Conservation (phyloP, 2,113 vertebrate species). For the Chaenogobius annularis region DNA sequence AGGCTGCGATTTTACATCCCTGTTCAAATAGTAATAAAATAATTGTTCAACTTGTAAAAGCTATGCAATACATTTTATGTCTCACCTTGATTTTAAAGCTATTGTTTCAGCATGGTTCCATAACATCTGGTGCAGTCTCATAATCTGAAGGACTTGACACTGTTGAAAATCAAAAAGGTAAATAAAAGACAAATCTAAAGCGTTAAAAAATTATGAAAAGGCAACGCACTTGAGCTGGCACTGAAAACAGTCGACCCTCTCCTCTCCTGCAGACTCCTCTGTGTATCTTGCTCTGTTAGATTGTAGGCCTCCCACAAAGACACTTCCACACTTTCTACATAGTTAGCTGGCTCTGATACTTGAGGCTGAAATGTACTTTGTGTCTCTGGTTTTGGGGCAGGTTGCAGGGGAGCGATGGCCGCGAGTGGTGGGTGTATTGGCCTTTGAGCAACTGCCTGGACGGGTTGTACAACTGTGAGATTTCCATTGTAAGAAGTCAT, state of each 20-base stretch:
- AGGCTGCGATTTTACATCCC: conserved; percentile 73
- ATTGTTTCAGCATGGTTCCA: conserved; percentile 76
- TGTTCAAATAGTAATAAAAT: conserved; percentile 44
- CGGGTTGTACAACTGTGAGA: conserved; percentile 71
- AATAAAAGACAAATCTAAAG: background rate
- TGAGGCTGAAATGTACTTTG: background rate
- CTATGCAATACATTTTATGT: conserved; percentile 26
- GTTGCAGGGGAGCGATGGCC: conserved; percentile 62
- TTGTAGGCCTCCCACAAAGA: conserved; percentile 72
- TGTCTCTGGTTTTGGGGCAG: conserved; percentile 31
- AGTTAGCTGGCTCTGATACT: conserved; percentile 55
- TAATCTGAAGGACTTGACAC: conserved; percentile 86
- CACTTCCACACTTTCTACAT: conserved; percentile 62
- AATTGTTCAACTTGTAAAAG: background rate
- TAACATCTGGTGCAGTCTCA: conserved; percentile 84
- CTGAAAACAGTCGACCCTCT: conserved; percentile 64
- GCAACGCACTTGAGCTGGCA: conserved; percentile 68
- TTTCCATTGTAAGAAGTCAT: conserved; percentile 83
- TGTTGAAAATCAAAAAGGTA: conserved; percentile 33
- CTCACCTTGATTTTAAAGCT: conserved; percentile 74
- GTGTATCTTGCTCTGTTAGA: conserved; percentile 61
- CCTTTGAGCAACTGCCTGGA: conserved; percentile 35
- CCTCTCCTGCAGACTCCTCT: conserved; percentile 53
- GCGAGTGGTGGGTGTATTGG: conserved; percentile 45
- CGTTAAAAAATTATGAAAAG: background rate